Conservation (phyloP, 92 coral and sea anemone genomes). For the Umimayanthus kanabou region DNA sequence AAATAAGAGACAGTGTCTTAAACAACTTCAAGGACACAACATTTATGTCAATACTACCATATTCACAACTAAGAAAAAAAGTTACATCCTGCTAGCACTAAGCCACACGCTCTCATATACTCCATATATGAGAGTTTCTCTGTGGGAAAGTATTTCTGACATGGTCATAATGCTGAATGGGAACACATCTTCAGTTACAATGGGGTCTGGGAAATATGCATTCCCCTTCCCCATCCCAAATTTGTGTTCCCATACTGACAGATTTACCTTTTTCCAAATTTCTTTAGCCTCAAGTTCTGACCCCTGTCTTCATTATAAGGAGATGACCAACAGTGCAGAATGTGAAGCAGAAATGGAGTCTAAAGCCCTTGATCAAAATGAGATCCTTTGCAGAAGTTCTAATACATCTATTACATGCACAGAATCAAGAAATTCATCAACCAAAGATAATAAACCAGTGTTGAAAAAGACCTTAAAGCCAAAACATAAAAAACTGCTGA, state of each 20-base stretch:
- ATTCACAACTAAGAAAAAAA: too few relatives aligned
- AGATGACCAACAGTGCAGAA: not conserved
- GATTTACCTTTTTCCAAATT: not conserved
- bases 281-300: constrained; percentile 29
- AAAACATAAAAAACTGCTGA: constrained; percentile 24
- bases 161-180: too few relatives aligned
- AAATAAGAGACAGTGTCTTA: too few relatives aligned
- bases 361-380: constrained; percentile 7
- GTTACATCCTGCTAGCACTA: too few relatives aligned
- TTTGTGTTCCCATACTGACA: not conserved
- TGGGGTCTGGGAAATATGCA: too few relatives aligned
- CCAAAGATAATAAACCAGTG: constrained; percentile 49
- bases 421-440: constrained; percentile 41
- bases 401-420: constrained; percentile 9
- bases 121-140: too few relatives aligned
- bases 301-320: constrained; percentile 14
- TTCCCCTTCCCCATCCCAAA: too few relatives aligned
- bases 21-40: too few relatives aligned
- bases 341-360: not conserved
- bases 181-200: too few relatives aligned
- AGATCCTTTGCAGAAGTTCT: not conserved
- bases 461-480: constrained; percentile 29
- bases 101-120: too few relatives aligned
- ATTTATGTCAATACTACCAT: too few relatives aligned
- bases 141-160: too few relatives aligned